Evolutionary conservation across 2,797 vertebrate genomes (phyloP).

Genomic region (Avahi laniger): DNA sequence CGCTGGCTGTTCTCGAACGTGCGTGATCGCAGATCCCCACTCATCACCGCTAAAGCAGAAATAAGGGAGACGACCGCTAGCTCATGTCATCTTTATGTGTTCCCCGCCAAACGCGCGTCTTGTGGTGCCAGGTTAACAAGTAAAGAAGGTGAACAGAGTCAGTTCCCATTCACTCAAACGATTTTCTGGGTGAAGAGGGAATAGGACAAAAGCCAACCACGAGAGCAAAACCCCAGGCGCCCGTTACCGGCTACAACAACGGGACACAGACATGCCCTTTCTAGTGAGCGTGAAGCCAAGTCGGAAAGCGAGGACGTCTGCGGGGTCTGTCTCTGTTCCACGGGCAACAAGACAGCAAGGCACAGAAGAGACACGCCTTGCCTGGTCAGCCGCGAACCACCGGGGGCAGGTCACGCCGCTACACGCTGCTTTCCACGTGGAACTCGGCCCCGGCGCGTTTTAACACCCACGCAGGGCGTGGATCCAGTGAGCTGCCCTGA

Average conservation of each 20-base stretch:
- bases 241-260: accelerated
- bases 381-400: background rate
- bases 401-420: background rate
- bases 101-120: background rate
- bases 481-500: background rate
- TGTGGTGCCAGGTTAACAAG: background rate
- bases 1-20: background rate
- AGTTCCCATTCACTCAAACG: background rate
- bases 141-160: background rate
- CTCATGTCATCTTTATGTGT: background rate
- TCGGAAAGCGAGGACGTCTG: accelerated
- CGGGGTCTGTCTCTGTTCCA: background rate
- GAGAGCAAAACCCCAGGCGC: background rate
- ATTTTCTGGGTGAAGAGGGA: background rate
- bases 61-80: background rate
- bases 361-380: background rate
- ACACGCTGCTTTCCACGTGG: accelerated
- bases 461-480: background rate
- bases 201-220: background rate
- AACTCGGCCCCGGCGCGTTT: accelerated
- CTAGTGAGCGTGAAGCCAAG: background rate
- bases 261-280: background rate
- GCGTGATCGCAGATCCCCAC: background rate
- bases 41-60: background rate
- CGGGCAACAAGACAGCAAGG: background rate